Conservation (phyloP, 1,140 invertebrate genomes). For the Leptinotarsa undecemlineata region DNA sequence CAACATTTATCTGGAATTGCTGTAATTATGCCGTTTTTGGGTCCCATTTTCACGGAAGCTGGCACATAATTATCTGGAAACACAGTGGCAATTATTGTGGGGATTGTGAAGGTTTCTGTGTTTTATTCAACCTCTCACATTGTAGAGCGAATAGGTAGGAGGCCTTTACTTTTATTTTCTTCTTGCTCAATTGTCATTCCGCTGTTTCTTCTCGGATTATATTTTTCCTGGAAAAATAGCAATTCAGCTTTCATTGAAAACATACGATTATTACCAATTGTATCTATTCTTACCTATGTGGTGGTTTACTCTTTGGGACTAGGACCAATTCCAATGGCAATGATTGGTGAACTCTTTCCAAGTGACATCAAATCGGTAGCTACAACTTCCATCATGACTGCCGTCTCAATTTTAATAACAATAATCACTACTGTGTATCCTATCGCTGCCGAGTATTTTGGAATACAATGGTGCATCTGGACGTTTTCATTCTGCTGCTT, state of each 20-base stretch:
- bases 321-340: slow-evolving; percentile 82
- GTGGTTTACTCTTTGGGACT: slow-evolving; percentile 73
- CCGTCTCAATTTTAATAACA: neutral
- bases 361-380: slow-evolving; percentile 75
- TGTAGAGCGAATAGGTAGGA: slow-evolving; percentile 71
- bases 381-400: slow-evolving; percentile 64
- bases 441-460: slow-evolving; percentile 13
- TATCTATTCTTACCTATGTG: slow-evolving; percentile 69
- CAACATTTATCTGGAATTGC: slow-evolving; percentile 78
- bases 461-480: slow-evolving; percentile 13
- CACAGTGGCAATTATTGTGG: slow-evolving; percentile 82
- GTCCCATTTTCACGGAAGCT: slow-evolving; percentile 4
- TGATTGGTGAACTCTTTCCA: slow-evolving; percentile 84
- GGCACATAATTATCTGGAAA: slow-evolving; percentile 56
- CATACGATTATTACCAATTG: slow-evolving; percentile 67
- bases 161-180: slow-evolving; percentile 72
- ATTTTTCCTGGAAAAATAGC: slow-evolving; percentile 63
- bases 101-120: slow-evolving; percentile 70
- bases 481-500: neutral
- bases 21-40: slow-evolving; percentile 9
- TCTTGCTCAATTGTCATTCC: slow-evolving; percentile 63
- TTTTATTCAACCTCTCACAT: slow-evolving; percentile 69
- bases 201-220: slow-evolving; percentile 61
- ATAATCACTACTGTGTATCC: neutral
- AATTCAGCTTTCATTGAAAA: slow-evolving; percentile 55